phyloP scores from a whole-genome alignment of 35 echinoderm and acorn worm species.

The Strongylocentrotus purpuratus region DNA sequence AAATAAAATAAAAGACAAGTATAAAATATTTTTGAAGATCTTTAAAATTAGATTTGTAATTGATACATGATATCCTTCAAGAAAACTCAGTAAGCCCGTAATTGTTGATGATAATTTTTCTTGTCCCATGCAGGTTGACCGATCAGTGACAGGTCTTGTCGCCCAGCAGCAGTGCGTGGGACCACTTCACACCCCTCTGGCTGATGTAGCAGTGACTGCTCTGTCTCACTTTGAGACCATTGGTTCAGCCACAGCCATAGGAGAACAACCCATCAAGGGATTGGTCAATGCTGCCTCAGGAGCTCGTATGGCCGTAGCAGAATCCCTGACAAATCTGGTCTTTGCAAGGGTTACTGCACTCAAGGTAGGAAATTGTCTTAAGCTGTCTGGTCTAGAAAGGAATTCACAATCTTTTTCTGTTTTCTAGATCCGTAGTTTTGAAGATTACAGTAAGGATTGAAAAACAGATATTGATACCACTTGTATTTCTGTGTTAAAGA shows the following conservation, averaged over 20 bases:
- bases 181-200: conserved; percentile 95
- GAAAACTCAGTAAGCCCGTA: too few species aligned
- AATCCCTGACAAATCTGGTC: conserved; percentile 93
- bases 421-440: not conserved
- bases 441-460: not conserved
- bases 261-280: conserved; percentile 98
- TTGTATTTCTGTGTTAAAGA: too few species aligned
- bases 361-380: conserved; percentile 59
- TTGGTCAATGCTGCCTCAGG: conserved; percentile 79
- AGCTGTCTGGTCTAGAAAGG: not conserved
- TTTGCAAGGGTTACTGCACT: conserved; percentile 91
- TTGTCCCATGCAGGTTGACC: conserved; percentile 69
- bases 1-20: too few species aligned
- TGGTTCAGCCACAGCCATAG: conserved; percentile 93
- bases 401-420: not conserved
- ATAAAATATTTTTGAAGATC: too few species aligned
- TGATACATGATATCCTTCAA: too few species aligned
- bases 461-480: too few species aligned
- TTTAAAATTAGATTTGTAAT: too few species aligned
- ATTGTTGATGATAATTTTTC: not conserved
- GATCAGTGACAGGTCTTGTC: conserved; percentile 91
- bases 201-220: conserved; percentile 98
- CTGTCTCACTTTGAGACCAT: conserved; percentile 91
- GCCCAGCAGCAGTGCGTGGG: conserved; percentile 99
- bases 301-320: conserved; percentile 94